Conservation (phyloP, 2,113 vertebrate species). For the Nycticebus coucang region DNA sequence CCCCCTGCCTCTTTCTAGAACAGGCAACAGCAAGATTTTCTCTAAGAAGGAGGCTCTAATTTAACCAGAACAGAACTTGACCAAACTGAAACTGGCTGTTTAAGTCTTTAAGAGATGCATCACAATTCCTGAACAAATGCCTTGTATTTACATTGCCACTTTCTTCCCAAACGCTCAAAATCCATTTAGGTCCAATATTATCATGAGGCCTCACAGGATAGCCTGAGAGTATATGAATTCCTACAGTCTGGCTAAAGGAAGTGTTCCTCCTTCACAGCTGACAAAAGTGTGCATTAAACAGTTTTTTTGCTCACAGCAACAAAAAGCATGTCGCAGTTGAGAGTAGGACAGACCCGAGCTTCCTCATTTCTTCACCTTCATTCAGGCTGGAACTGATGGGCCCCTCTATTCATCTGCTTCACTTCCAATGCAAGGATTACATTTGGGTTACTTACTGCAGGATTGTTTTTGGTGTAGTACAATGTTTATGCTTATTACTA, state of each 20-base stretch:
- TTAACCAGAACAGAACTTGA: not conserved
- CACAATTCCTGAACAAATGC: not conserved
- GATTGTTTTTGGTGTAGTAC: not conserved
- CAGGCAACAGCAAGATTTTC: not conserved
- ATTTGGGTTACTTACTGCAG: slow-evolving; percentile 41
- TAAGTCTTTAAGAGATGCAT: not conserved
- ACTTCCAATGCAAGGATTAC: not conserved
- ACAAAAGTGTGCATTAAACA: not conserved
- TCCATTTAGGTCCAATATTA: rapidly evolving
- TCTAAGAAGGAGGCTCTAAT: not conserved
- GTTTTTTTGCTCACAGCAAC: not conserved
- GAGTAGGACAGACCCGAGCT: not conserved
- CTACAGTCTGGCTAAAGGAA: not conserved
- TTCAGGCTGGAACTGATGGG: not conserved
- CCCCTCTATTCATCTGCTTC: not conserved
- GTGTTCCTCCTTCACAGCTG: not conserved
- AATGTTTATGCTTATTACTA: slow-evolving; percentile 63
- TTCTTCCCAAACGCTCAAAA: not conserved
- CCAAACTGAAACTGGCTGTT: not conserved
- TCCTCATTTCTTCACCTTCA: not conserved
- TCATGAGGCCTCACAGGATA: not conserved
- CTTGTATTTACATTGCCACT: not conserved
- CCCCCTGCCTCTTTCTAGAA: not conserved
- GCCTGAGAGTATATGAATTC: no score
- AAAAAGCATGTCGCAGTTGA: not conserved